Conservation (phyloP, 2,888 invertebrate species). For the Eurytoma californica region DNA sequence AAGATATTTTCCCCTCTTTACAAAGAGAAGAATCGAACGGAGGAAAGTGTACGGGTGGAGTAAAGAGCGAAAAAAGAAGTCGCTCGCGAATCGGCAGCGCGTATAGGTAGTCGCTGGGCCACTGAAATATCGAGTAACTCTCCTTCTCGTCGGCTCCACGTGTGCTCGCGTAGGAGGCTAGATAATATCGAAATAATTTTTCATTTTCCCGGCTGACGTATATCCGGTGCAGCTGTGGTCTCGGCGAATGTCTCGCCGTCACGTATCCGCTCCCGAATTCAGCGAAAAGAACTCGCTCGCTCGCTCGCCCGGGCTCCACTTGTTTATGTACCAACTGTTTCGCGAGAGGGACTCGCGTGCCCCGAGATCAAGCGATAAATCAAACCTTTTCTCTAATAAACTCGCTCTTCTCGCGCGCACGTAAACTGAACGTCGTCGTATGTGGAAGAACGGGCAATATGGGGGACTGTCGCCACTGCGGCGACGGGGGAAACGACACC, state of each 20-base stretch:
- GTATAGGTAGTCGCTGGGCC: constrained; percentile 10
- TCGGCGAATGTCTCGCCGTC: constrained; percentile 32
- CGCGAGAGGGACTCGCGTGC: constrained; percentile 3
- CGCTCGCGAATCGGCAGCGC: constrained; percentile 30
- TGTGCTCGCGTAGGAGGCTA: background rate
- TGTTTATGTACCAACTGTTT: constrained; percentile 52
- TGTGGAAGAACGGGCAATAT: constrained; percentile 29
- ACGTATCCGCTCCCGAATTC: constrained; percentile 49
- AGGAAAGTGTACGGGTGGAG: background rate
- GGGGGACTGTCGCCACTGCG: constrained; percentile 26
- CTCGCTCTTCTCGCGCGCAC: constrained; percentile 49
- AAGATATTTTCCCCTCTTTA: background rate
- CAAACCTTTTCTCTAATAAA: constrained; percentile 71
- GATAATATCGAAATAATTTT: constrained; percentile 58
- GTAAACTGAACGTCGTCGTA: constrained; percentile 16
- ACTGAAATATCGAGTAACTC: constrained; percentile 44
- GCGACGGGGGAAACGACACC: constrained; percentile 62
- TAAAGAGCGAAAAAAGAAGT: background rate
- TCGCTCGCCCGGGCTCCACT: background rate
- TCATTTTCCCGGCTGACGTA: constrained; percentile 53
- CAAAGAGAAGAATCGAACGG: background rate
- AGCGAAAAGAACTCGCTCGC: constrained; percentile 14
- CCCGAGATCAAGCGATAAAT: constrained; percentile 63
- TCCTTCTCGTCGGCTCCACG: background rate
- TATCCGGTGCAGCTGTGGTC: constrained; percentile 55